Evolutionary conservation across 2,113 vertebrate species (phyloP).

Genomic region (Rafetus swinhoei): DNA sequence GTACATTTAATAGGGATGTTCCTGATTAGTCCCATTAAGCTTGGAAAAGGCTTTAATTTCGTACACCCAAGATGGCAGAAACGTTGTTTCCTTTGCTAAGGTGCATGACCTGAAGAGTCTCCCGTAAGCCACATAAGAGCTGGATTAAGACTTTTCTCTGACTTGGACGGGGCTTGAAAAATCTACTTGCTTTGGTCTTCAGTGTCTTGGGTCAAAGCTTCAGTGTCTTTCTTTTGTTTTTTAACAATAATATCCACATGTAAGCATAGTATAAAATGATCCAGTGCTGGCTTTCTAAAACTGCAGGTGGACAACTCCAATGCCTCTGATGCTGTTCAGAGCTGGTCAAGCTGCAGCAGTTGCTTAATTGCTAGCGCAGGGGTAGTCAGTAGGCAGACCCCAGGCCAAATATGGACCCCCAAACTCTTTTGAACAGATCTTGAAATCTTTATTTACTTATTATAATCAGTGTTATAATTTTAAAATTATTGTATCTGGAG

Average conservation of each 20-base stretch:
- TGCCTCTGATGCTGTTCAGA: neutral
- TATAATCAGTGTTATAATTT: neutral
- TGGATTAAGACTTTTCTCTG: neutral
- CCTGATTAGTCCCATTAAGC: neutral
- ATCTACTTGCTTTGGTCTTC: neutral
- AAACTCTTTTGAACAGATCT: neutral
- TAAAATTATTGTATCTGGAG: neutral
- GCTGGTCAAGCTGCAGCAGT: neutral
- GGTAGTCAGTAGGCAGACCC: neutral
- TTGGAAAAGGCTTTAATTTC: neutral
- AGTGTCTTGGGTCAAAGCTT: neutral
- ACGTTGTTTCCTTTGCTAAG: neutral
- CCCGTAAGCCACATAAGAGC: neutral
- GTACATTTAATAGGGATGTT: neutral
- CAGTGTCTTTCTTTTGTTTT: neutral
- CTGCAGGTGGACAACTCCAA: neutral
- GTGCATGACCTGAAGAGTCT: neutral
- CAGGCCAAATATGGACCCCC: neutral
- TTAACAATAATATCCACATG: neutral
- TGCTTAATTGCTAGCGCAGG: neutral
- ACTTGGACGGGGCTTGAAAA: neutral
- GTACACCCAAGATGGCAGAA: neutral
- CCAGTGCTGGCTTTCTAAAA: neutral
- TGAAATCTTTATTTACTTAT: neutral
- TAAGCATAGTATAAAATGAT: neutral